Evolutionary conservation across 1,140 invertebrate genomes (phyloP).

Genomic region (Periplaneta americana): DNA sequence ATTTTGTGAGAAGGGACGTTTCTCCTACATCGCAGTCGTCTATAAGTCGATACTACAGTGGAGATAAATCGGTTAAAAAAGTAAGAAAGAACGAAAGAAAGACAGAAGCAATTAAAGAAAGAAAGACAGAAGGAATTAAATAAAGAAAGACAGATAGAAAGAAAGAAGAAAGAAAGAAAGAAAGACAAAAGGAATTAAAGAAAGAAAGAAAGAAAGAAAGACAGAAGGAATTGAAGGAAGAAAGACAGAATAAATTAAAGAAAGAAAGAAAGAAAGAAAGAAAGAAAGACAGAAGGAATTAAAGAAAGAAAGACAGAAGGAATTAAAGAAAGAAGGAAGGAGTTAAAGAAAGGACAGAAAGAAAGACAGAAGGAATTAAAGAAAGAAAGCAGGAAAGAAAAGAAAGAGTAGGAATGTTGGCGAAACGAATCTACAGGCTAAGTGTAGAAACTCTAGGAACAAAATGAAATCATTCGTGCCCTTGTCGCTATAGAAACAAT

Average conservation of each 20-base stretch:
- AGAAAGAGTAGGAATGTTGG: neutral
- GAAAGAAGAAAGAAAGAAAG: neutral
- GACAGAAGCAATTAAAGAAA: neutral
- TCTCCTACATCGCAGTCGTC: no score
- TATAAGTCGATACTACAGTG: no score
- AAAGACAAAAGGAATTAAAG: neutral
- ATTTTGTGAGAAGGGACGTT: no score
- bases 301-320: slow-evolving; percentile 10
- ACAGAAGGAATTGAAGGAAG: neutral
- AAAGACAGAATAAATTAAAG: neutral
- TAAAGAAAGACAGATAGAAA: neutral
- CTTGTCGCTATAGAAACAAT: no score
- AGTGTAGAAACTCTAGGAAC: neutral
- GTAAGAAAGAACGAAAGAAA: slow-evolving; percentile 1
- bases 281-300: neutral
- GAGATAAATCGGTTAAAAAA: neutral
- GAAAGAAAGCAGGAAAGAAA: neutral
- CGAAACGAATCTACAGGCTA: neutral
- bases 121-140: neutral
- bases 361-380: neutral
- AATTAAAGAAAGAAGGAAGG: slow-evolving; percentile 3
- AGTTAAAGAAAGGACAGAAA: neutral
- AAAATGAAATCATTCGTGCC: no score
- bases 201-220: neutral
- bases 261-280: neutral